These are phyloP conservation scores for Phalanger gymnotis DNA, from an alignment of 2,797 vertebrate species.

Conservation along the genomic window DNA sequence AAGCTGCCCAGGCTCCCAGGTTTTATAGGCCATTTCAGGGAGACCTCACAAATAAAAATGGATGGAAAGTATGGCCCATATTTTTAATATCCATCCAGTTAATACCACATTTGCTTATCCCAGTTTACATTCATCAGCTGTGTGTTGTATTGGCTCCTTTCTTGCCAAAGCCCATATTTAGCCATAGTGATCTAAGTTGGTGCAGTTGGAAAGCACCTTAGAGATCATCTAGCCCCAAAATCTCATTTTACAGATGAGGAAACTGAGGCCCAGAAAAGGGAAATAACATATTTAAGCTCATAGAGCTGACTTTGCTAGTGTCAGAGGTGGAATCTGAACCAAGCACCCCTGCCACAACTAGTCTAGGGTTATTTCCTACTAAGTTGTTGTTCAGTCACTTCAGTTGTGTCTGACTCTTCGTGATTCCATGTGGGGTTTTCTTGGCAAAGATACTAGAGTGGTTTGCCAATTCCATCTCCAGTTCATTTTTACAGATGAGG, in stretches of 20 bases:
- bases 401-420: not conserved
- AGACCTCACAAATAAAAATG: conserved; percentile 78
- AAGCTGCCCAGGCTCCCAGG: conserved; percentile 72
- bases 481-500: not conserved
- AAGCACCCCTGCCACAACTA: not conserved
- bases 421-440: not conserved
- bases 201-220: not conserved
- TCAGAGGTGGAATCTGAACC: not conserved
- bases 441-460: not conserved
- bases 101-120: conserved; percentile 30
- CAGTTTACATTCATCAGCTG: not conserved
- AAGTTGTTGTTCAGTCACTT: not conserved
- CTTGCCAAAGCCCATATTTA: conserved; percentile 33
- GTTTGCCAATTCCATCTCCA: not conserved
- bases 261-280: not conserved
- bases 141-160: conserved; percentile 2
- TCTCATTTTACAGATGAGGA: not conserved
- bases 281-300: not conserved
- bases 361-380: not conserved
- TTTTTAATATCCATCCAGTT: conserved; percentile 57
- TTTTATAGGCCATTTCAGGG: conserved; percentile 80
- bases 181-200: not conserved
- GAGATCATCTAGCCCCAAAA: not conserved
- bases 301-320: not conserved
- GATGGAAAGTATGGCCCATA: conserved; percentile 49